Evolutionary conservation across 1,140 invertebrate genomes (phyloP), one percentile per base, ranked within the genome.

Genomic region (Drosophila murphyi): DNA sequence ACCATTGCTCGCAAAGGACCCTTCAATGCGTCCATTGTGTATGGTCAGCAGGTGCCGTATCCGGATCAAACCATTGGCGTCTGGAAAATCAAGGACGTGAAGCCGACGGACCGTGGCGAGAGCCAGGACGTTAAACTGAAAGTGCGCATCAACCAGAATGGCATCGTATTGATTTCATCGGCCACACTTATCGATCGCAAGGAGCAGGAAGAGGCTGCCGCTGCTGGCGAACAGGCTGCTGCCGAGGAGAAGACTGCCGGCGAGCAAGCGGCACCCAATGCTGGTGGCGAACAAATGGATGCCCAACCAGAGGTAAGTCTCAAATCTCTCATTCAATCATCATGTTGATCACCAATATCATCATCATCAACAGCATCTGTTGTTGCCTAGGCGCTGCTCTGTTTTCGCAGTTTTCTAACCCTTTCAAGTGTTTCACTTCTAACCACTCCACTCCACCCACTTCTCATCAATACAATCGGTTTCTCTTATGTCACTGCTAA

Each of bases 51-150:
- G 76, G 94, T 96, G 71, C 95, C 96, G 37, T 97, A 96, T 93
- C 96, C 96, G 3, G 95, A 96, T 79, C 93, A 94, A 70, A 94
- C 96, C 74, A 97, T 99, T 93, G 98, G 98, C 96, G 93, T 94
- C 60, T 99, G 97, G 94, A 94, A 95, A 12, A 95, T 99, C 29
- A 96, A 96, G 65, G 97, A 98, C 87, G 95, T 99, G 0, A 95
- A 96, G 78, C 96, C 97, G 52, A 95, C 95, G 43, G 82, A 96
- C n/a, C 96, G 97, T 76, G 98, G 97, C 4, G 97, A 98, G 82
- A 95, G 95, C 32, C 96, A 97, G 52, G 99, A 99, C 93, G 96
- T 99, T 0, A 99, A 99, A 93, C 96, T 99, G 0, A 99, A 99
- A 94, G 97, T 98, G 4, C 94, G 98, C 72, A 94, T 99, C 20